Percentiles rank a stretch among this genome's conserved stretches.
phyloP scores from a whole-genome alignment of 2,888 invertebrate genomes.

The Periphyllus acericola region DNA sequence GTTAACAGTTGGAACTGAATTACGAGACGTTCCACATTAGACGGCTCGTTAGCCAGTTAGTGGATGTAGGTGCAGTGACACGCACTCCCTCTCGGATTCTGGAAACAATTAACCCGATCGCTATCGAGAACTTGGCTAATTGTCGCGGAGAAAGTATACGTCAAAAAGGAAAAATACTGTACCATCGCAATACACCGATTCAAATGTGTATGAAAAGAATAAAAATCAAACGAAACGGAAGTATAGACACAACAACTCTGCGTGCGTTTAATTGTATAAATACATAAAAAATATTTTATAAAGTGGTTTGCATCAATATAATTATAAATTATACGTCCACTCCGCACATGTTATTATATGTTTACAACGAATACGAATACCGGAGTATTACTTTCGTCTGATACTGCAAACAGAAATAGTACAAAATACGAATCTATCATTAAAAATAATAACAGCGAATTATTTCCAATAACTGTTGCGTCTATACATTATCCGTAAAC shows the following conservation, averaged over 20 bases:
- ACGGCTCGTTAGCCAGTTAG: too few species aligned
- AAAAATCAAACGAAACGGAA: neutral
- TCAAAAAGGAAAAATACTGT: too few species aligned
- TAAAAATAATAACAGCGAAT: constrained; percentile 24
- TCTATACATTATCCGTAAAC: neutral
- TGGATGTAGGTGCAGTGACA: too few species aligned
- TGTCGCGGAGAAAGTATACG: too few species aligned
- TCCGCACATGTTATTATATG: neutral
- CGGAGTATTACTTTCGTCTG: neutral
- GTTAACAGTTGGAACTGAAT: too few species aligned
- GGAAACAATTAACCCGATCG: too few species aligned
- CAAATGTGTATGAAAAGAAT: neutral
- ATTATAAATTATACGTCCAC: neutral
- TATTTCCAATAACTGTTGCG: neutral
- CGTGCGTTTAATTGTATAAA: neutral
- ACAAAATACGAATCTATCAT: constrained; percentile 6
- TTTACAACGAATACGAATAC: neutral
- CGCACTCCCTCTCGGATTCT: too few species aligned
- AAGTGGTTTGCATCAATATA: neutral
- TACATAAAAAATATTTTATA: neutral
- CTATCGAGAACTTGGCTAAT: too few species aligned
- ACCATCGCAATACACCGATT: neutral
- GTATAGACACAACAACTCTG: neutral
- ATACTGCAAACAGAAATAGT: neutral
- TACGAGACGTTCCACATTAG: too few species aligned